These are phyloP conservation scores for Phoeniculus purpureus DNA, from an alignment of 2,797 vertebrate species.

Conservation along the genomic window DNA sequence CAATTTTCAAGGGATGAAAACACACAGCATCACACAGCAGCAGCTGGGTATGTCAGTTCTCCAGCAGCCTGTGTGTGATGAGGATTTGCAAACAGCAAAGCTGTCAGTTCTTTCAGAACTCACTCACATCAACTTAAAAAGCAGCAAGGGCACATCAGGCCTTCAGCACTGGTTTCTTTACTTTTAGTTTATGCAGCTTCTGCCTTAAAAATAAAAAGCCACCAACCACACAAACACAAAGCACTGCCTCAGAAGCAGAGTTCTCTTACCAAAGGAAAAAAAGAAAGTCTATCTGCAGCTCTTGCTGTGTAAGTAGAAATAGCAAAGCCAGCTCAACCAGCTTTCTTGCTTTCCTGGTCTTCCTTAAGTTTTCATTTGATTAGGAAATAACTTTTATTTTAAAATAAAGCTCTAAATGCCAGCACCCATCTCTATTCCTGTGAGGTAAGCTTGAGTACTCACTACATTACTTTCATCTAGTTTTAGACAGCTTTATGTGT, in stretches of 20 bases:
- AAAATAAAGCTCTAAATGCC: accelerated
- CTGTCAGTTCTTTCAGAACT: neutral
- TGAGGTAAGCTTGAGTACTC: too few species aligned
- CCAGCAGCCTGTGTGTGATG: neutral
- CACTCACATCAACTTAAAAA: neutral
- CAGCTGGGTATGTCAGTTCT: neutral
- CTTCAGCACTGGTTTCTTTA: accelerated
- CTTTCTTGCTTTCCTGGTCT: accelerated
- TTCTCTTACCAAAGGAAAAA: too few species aligned
- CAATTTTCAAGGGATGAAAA: too few species aligned
- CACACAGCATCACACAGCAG: too few species aligned
- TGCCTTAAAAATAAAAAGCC: neutral
- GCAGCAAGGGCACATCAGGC: neutral
- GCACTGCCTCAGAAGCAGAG: neutral
- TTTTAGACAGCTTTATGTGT: neutral
- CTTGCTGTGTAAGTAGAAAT: neutral
- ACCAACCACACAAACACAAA: too few species aligned
- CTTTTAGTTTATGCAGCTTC: neutral
- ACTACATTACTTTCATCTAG: too few species aligned
- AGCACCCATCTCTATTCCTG: accelerated
- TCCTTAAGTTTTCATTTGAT: neutral
- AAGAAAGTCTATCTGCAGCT: too few species aligned
- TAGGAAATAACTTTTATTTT: neutral
- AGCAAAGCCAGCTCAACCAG: neutral
- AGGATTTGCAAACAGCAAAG: neutral